A percentile compares a stretch with the other conserved stretches of the same genome.
Conservation (phyloP, 2,797 vertebrate species). For the Rhinatrema bivittatum region DNA sequence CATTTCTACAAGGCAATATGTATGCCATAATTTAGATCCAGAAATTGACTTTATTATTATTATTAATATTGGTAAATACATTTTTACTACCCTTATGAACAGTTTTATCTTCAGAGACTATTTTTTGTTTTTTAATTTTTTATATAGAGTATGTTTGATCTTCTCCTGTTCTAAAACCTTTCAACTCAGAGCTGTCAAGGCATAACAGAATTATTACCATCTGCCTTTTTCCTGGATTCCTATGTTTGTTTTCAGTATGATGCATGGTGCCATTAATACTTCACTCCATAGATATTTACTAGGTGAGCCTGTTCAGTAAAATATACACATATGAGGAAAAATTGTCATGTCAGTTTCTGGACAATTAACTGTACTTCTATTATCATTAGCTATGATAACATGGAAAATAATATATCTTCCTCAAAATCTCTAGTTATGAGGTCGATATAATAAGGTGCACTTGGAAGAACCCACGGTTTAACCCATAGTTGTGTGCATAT, state of each 20-base stretch:
- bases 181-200: slow-evolving; percentile 12
- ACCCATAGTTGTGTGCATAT: too few species aligned
- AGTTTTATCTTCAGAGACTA: slow-evolving; percentile 2
- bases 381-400: too few species aligned
- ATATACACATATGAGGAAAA: neutral
- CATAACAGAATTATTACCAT: slow-evolving; percentile 7
- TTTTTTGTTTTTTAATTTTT: neutral
- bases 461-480: too few species aligned
- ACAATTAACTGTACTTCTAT: neutral
- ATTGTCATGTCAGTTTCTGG: neutral
- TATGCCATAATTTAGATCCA: too few species aligned
- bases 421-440: too few species aligned
- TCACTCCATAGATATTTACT: neutral
- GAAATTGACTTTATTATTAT: neutral
- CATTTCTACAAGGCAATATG: too few species aligned
- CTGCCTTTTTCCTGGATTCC: slow-evolving; percentile 9
- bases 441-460: too few species aligned
- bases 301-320: neutral
- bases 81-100: slow-evolving; percentile 1
- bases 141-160: slow-evolving; percentile 1
- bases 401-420: neutral
- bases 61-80: neutral
- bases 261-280: neutral
- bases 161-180: slow-evolving; percentile 13
- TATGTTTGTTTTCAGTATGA: neutral